These are phyloP conservation scores for Aporophyla lueneburgensis DNA, from an alignment of 2,888 invertebrate species.

Conservation along the genomic window DNA sequence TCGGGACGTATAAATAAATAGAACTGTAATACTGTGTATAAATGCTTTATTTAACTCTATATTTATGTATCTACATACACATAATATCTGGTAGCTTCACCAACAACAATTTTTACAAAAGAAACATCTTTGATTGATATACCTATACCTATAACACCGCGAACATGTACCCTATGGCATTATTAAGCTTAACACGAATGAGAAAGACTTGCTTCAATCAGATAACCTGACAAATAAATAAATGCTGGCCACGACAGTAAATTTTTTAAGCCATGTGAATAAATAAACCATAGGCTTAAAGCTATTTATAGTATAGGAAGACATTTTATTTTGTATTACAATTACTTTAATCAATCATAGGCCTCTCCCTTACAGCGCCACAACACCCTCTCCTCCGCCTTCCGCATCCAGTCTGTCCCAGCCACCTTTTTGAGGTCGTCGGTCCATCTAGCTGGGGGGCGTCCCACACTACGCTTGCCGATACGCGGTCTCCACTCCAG, in stretches of 20 bases:
- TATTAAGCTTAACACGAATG: not conserved
- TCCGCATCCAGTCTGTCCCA: too few relatives aligned
- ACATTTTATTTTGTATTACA: conserved; percentile 17
- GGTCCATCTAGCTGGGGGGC: too few relatives aligned
- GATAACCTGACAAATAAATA: conserved; percentile 17
- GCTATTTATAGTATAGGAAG: conserved; percentile 37
- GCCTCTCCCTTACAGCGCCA: too few relatives aligned
- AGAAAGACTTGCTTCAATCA: conserved; percentile 3
- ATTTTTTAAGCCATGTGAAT: not conserved
- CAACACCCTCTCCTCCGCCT: too few relatives aligned
- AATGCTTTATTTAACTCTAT: conserved; percentile 28
- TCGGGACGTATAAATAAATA: too few relatives aligned
- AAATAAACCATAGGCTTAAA: conserved; percentile 10
- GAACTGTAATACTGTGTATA: not conserved
- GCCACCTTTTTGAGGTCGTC: too few relatives aligned
- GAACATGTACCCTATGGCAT: not conserved
- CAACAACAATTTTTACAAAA: not conserved
- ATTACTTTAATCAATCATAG: too few relatives aligned
- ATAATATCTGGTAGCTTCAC: not conserved
- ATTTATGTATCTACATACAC: not conserved
- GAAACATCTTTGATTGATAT: not conserved
- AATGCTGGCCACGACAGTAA: not conserved
- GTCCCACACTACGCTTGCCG: too few relatives aligned
- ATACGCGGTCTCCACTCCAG: too few relatives aligned
- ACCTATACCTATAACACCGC: not conserved